Evolutionary conservation across 92 coral and sea anemone genomes (phyloP).

Genomic region (Epizoanthus fatuus): DNA sequence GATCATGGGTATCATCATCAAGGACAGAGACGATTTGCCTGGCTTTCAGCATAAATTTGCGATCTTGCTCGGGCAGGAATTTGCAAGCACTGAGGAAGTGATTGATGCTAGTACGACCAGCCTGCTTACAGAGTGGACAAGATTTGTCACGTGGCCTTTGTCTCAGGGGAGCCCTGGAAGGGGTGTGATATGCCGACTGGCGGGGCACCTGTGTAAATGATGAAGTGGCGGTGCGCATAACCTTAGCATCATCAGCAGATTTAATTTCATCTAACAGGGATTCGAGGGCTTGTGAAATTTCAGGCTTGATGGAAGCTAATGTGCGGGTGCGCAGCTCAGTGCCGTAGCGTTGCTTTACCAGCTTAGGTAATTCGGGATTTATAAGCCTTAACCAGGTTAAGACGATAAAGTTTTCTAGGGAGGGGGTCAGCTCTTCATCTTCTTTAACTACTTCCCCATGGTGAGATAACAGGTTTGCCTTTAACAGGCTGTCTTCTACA

Average conservation of each 20-base stretch:
- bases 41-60: constrained; percentile 28
- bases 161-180: not conserved
- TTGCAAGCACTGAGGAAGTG: constrained; percentile 36
- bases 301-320: constrained; percentile 53
- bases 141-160: constrained; percentile 1
- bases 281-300: constrained; percentile 36
- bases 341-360: constrained; percentile 54
- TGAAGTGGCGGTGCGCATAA: constrained; percentile 13
- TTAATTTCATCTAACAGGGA: constrained; percentile 51
- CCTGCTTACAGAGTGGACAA: constrained; percentile 45
- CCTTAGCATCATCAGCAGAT: constrained; percentile 39
- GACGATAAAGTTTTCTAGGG: not conserved
- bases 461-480: too few species aligned
- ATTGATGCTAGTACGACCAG: not conserved
- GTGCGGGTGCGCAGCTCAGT: constrained; percentile 38
- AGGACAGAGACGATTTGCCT: not conserved
- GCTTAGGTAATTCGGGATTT: constrained; percentile 50
- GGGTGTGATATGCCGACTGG: not conserved
- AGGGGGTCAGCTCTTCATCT: too few species aligned
- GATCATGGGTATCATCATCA: not conserved
- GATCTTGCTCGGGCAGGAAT: constrained; percentile 2
- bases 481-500: too few species aligned
- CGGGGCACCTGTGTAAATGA: not conserved
- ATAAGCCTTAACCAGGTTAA: constrained; percentile 52
- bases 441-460: too few species aligned